Base-by-base conservation (phyloP, 1,140 invertebrate genomes). In the Ceratoteleas bidentatus region DNA sequence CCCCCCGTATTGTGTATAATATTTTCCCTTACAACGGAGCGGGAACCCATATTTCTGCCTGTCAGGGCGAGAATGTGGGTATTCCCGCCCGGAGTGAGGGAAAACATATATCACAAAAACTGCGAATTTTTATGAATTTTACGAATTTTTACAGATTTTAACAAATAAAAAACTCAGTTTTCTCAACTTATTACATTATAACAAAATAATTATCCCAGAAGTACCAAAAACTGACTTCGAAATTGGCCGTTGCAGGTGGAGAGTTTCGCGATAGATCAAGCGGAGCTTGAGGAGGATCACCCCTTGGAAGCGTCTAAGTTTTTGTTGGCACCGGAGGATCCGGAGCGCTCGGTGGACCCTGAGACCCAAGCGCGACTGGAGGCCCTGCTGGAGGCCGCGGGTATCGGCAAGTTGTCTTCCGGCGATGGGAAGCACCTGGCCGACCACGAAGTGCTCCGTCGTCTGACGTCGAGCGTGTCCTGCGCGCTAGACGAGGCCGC, bases 401-500 rank as follows among this genome's bases (percentile, higher is more conserved):
- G 96, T 95, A 92, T 93, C 86, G 92, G 87, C 54, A 89, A 95
- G 89, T 93, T 96, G 83, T 95, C 95, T 50, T 93, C 94, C 66
- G 95, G 95, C 89, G 95, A 96, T 93, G 95, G 95, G 84, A 96
- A 96, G 90, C 94, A 95, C 89, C 92, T 96, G 80, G 94, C 95
- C 38, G 95, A 96, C 91, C 95, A 95, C 87, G 95, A 96, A 90
- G 96, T 97, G 66, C 92, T 97, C 49, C 92, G 96, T 84, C 94
- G 96, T 81, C 92, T 97, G 85, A 97, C 96, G 70, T 97, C 96
- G 15, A 96, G 95, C 84, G 97, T 98, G 62, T 97, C 96, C 84
- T 97, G 96, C 93, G 97, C 98, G 56, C 93, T 99, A 77, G 98
- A 98, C 93, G 98, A 99, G 92, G 98, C 98, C 53, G 98, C 97